phyloP scores from a whole-genome alignment of 1,140 invertebrate species.

The Eurosta solidaginis region DNA sequence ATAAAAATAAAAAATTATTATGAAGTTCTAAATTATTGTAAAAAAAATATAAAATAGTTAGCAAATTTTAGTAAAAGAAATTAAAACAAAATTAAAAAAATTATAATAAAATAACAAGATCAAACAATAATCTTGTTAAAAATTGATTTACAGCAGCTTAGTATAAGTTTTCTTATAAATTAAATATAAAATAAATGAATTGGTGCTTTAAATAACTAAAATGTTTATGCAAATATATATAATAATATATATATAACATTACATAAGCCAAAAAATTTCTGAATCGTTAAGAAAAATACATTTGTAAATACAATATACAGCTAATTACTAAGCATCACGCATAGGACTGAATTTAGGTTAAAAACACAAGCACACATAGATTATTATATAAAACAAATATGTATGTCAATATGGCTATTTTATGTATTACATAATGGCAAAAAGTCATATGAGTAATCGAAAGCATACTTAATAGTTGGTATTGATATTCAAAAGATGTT shows the following conservation, averaged over 20 bases:
- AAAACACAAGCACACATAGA: neutral
- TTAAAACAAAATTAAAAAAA: neutral
- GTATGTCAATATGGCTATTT: no score
- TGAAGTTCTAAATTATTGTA: neutral
- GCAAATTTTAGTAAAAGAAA: conserved; percentile 1
- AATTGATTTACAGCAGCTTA: neutral
- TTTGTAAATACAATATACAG: no score
- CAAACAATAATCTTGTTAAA: neutral
- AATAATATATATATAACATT: neutral
- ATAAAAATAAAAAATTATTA: neutral
- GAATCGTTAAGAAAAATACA: neutral
- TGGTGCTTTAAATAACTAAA: conserved; percentile 10
- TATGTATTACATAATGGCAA: no score
- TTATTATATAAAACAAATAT: conserved; percentile 1
- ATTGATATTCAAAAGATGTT: no score
- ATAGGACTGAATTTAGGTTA: conserved; percentile 14
- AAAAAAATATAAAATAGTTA: neutral
- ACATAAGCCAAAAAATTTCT: neutral
- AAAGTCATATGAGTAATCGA: no score
- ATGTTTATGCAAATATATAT: neutral
- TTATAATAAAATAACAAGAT: neutral
- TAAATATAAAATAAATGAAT: neutral
- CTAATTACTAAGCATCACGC: neutral
- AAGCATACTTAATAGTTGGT: no score
- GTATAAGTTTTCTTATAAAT: conserved; percentile 16